phyloP scores from a whole-genome alignment of 2,113 vertebrate species.

The Dicaeum eximium region DNA sequence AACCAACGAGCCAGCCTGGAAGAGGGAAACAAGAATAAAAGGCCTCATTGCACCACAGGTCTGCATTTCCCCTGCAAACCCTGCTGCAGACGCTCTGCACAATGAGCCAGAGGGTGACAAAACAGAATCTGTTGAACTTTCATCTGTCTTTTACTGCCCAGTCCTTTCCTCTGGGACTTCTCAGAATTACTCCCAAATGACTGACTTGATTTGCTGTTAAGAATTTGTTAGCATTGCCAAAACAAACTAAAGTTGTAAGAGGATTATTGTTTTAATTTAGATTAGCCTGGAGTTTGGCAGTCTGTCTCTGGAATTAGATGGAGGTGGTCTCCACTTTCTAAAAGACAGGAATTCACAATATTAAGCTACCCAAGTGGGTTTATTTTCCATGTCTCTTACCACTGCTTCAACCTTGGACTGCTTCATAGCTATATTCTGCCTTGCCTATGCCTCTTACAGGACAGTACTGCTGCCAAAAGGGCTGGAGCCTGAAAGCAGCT shows the following conservation, averaged over 20 bases:
- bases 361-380: neutral
- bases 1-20: neutral
- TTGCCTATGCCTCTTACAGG: neutral
- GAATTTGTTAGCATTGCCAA: constrained; percentile 9
- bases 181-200: neutral
- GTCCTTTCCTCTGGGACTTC: neutral
- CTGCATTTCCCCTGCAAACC: neutral
- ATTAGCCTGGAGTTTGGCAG: neutral
- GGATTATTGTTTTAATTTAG: constrained; percentile 42
- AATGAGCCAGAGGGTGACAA: neutral
- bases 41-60: neutral
- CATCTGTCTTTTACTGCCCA: neutral
- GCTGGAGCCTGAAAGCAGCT: neutral
- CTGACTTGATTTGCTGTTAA: neutral
- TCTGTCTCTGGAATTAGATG: neutral
- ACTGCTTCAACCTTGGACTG: neutral
- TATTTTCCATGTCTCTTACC: neutral
- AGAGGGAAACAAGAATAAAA: neutral
- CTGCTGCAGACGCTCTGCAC: neutral
- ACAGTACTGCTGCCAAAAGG: neutral
- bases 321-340: neutral
- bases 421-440: neutral
- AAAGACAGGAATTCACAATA: neutral
- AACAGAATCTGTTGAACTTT: neutral
- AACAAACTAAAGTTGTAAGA: constrained; percentile 31